Percentiles rank a stretch among this genome's conserved stretches.
These are phyloP conservation scores for Sebastes hubbsi DNA, from an alignment of 2,797 vertebrate genomes.

Conservation along the genomic window DNA sequence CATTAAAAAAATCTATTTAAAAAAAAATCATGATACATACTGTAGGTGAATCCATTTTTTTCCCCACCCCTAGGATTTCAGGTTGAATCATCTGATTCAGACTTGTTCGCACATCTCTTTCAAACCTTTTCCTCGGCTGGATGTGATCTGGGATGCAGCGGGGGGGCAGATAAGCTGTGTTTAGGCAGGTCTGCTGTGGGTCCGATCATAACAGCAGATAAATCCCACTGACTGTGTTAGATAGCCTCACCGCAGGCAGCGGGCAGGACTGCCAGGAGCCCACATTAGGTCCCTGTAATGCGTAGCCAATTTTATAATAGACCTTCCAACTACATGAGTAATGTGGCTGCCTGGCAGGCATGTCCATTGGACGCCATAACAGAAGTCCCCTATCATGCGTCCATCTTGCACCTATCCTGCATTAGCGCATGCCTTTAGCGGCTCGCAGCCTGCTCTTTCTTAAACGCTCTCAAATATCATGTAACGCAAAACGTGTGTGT, in stretches of 20 bases:
- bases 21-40: too few relatives aligned
- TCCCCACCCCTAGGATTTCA: not conserved
- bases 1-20: too few relatives aligned
- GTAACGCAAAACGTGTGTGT: slow-evolving; percentile 55
- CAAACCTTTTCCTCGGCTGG: not conserved
- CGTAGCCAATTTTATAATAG: slow-evolving; percentile 58
- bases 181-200: slow-evolving; percentile 71
- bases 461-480: slow-evolving; percentile 47
- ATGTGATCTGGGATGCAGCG: slow-evolving; percentile 30
- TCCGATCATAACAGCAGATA: slow-evolving; percentile 77
- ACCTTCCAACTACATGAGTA: slow-evolving; percentile 71
- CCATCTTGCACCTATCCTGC: slow-evolving; percentile 61
- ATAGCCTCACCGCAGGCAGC: slow-evolving; percentile 69
- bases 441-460: slow-evolving; percentile 20
- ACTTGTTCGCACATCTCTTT: slow-evolving; percentile 42
- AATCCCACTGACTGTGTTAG: slow-evolving; percentile 66
- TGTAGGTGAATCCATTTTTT: too few relatives aligned
- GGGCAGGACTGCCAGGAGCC: slow-evolving; percentile 58
- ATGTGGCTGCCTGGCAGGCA: slow-evolving; percentile 63
- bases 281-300: slow-evolving; percentile 66
- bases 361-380: slow-evolving; percentile 42
- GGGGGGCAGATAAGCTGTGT: slow-evolving; percentile 59
- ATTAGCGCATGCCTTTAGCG: slow-evolving; percentile 20
- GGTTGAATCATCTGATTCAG: slow-evolving; percentile 44
- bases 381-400: slow-evolving; percentile 43